phyloP scores from a whole-genome alignment of 2,797 vertebrate genomes.

The Smutsia gigantea region DNA sequence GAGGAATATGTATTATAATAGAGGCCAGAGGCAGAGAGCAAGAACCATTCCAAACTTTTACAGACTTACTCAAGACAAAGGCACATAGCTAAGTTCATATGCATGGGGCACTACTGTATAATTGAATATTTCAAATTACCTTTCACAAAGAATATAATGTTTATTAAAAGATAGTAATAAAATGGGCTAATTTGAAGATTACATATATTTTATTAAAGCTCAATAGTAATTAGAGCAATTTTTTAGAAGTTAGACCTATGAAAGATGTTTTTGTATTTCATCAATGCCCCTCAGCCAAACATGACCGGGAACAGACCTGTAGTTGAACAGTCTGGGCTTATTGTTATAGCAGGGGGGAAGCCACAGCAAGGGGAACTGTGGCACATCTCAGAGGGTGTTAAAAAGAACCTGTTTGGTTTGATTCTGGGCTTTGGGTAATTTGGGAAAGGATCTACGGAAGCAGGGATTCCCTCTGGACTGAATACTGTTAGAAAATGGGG shows the following conservation, averaged over 20 bases:
- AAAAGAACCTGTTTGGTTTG: background rate
- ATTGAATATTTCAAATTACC: background rate
- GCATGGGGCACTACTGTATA: background rate
- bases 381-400: background rate
- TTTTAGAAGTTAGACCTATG: background rate
- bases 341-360: background rate
- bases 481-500: background rate
- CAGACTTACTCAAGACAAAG: background rate
- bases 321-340: background rate
- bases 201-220: background rate
- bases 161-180: background rate
- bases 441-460: background rate
- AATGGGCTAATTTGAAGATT: background rate
- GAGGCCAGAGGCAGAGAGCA: background rate
- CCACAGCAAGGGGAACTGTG: background rate
- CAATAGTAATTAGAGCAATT: background rate
- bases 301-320: background rate
- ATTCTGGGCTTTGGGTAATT: background rate
- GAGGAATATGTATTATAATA: background rate
- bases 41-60: background rate
- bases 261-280: background rate
- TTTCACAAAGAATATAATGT: background rate
- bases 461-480: background rate
- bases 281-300: background rate
- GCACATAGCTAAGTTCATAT: background rate